Conservation (phyloP, 2,888 invertebrate genomes). For the Philaethria dido region DNA sequence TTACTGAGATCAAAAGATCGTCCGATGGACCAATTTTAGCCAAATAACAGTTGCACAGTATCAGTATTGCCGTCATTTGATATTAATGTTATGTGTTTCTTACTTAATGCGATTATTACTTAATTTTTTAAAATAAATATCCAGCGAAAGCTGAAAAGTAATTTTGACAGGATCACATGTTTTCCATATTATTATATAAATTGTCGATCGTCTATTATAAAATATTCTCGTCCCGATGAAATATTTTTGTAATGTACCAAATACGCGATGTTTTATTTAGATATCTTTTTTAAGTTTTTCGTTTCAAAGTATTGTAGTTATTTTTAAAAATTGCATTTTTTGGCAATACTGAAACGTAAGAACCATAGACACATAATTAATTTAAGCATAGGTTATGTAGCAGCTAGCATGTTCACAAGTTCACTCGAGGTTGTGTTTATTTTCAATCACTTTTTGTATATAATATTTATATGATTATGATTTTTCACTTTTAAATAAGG, state of each 20-base stretch:
- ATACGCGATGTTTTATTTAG: conserved; percentile 19
- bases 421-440: conserved; percentile 77
- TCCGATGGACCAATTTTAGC: conserved; percentile 44
- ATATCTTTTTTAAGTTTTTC: conserved; percentile 15
- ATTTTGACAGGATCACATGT: conserved; percentile 2
- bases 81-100: conserved; percentile 8
- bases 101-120: conserved; percentile 15
- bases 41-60: conserved; percentile 36
- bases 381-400: conserved; percentile 28
- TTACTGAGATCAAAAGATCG: conserved; percentile 9
- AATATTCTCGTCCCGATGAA: background rate
- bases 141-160: background rate
- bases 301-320: conserved; percentile 25
- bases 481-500: conserved; percentile 20
- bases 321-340: conserved; percentile 11
- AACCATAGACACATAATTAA: conserved; percentile 16
- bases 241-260: conserved; percentile 22
- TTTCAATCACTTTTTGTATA: conserved; percentile 29
- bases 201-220: background rate
- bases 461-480: conserved; percentile 15
- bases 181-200: too few relatives aligned
- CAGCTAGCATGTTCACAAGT: conserved; percentile 54
- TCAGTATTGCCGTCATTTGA: conserved; percentile 10
- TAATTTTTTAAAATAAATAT: conserved; percentile 1
- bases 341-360: conserved; percentile 22